Evolutionary conservation across 1,140 invertebrate species (phyloP).

Genomic region (Scaptodrosophila lebanonensis): DNA sequence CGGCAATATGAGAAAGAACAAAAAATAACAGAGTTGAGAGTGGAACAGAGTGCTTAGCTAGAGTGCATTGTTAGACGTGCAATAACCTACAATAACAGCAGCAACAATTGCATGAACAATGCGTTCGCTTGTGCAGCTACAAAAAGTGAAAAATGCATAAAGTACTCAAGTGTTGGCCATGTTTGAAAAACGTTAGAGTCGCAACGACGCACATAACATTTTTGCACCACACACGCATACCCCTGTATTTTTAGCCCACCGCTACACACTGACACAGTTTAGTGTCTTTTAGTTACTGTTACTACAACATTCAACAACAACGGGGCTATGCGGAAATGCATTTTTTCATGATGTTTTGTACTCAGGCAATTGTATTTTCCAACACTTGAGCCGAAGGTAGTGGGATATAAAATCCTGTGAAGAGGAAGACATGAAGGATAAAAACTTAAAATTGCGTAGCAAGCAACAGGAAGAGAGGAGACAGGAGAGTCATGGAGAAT

Average conservation of each 20-base stretch:
- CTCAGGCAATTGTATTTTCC: slow-evolving; percentile 71
- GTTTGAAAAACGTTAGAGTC: slow-evolving; percentile 24
- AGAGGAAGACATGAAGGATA: slow-evolving; percentile 71
- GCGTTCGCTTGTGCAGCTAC: neutral
- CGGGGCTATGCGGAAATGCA: slow-evolving; percentile 50
- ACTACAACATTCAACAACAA: slow-evolving; percentile 33
- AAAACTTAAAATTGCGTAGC: slow-evolving; percentile 62
- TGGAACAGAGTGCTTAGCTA: slow-evolving; percentile 33
- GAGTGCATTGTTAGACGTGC: slow-evolving; percentile 64
- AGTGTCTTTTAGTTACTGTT: slow-evolving; percentile 63
- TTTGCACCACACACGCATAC: neutral
- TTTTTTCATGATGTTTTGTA: slow-evolving; percentile 26
- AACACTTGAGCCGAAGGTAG: slow-evolving; percentile 69
- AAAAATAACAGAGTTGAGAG: no score
- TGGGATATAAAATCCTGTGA: slow-evolving; percentile 74
- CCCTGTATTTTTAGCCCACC: slow-evolving; percentile 19
- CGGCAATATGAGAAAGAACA: no score
- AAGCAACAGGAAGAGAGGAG: neutral
- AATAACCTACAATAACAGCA: slow-evolving; percentile 43
- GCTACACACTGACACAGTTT: slow-evolving; percentile 45
- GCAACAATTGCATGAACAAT: slow-evolving; percentile 8
- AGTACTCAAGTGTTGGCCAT: slow-evolving; percentile 52
- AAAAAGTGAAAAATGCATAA: slow-evolving; percentile 54
- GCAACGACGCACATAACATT: slow-evolving; percentile 7
- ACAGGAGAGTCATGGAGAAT: neutral